These are phyloP conservation scores for Microcebus tavaratra DNA, from an alignment of 2,113 vertebrate species.

Conservation along the genomic window DNA sequence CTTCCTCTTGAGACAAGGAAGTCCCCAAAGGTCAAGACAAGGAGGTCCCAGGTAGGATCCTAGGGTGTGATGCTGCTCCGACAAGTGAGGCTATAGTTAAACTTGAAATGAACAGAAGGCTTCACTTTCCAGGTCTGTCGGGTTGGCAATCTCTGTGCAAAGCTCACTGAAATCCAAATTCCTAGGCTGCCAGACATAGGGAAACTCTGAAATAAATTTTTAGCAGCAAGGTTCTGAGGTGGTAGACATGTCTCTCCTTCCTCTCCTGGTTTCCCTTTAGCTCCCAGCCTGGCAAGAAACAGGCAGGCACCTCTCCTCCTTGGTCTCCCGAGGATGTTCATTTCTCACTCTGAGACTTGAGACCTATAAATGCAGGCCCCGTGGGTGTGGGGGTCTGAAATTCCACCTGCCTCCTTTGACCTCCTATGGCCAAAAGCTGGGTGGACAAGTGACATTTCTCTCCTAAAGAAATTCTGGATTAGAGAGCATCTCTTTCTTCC, in stretches of 20 bases:
- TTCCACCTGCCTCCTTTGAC: neutral
- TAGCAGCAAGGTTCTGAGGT: slow-evolving; percentile 44
- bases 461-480: slow-evolving; percentile 16
- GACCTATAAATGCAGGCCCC: neutral
- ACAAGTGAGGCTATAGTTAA: neutral
- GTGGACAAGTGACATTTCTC: neutral
- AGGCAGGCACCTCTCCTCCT: neutral
- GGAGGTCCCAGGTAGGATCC: neutral
- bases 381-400: neutral
- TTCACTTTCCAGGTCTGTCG: slow-evolving; percentile 33
- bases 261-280: neutral
- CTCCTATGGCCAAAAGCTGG: neutral
- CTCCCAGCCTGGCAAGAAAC: neutral
- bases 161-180: slow-evolving; percentile 50
- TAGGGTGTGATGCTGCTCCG: neutral
- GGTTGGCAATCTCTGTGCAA: slow-evolving; percentile 10
- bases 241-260: slow-evolving; percentile 49
- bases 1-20: neutral
- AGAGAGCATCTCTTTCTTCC: neutral
- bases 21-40: neutral
- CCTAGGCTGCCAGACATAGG: slow-evolving; percentile 49
- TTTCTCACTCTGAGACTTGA: neutral
- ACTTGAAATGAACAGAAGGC: slow-evolving; percentile 15
- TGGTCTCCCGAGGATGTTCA: neutral
- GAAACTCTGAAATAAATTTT: slow-evolving; percentile 60